Percentiles rank a stretch among this genome's conserved stretches.
Evolutionary conservation across 2,113 vertebrate species (phyloP).

Genomic region (Atrichornis clamosus): DNA sequence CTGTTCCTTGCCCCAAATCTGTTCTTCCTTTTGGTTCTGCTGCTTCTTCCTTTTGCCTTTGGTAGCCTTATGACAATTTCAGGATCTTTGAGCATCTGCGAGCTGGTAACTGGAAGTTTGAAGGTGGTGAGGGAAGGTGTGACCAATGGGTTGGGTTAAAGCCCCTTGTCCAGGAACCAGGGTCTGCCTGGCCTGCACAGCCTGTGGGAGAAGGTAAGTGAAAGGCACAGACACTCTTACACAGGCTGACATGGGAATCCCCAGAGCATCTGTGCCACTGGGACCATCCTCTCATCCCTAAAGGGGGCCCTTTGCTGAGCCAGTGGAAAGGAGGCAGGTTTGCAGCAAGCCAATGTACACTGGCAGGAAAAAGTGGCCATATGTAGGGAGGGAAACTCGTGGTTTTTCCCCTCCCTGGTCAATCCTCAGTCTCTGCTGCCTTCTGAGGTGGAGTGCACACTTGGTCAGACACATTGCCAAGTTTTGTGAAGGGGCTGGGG

Average conservation of each 20-base stretch:
- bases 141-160: neutral
- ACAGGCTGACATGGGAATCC: neutral
- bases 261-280: neutral
- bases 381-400: neutral
- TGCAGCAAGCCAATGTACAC: neutral
- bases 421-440: neutral
- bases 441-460: neutral
- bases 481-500: neutral
- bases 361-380: neutral
- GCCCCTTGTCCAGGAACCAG: neutral
- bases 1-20: neutral
- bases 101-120: neutral
- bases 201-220: neutral
- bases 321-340: neutral
- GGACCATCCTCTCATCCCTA: neutral
- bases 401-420: neutral
- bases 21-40: neutral
- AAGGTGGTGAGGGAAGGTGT: neutral
- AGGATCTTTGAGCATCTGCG: neutral
- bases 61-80: neutral
- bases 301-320: neutral
- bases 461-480: neutral
- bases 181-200: neutral
- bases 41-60: neutral
- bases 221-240: neutral